These are phyloP conservation scores for Sclerodermus sp. DNA, from an alignment of 2,888 invertebrate genomes.

Conservation along the genomic window DNA sequence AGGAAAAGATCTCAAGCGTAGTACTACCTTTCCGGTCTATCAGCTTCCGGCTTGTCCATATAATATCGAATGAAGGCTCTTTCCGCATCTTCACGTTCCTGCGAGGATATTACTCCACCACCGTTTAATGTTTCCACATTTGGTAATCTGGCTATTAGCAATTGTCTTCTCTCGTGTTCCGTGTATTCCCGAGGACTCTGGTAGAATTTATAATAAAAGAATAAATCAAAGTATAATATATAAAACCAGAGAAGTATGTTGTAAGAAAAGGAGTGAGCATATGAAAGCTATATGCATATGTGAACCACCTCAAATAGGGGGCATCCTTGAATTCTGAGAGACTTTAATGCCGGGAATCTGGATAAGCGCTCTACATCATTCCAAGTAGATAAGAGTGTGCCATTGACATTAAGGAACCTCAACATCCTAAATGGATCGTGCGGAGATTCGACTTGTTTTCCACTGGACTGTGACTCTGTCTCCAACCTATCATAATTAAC, in stretches of 20 bases:
- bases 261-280: no score
- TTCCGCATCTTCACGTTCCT: slow-evolving; percentile 90
- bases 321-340: slow-evolving; percentile 80
- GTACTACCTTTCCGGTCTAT: slow-evolving; percentile 74
- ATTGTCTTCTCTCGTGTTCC: slow-evolving; percentile 84
- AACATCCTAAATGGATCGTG: slow-evolving; percentile 65
- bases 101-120: slow-evolving; percentile 78
- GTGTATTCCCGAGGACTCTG: slow-evolving; percentile 72
- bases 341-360: slow-evolving; percentile 79
- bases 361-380: slow-evolving; percentile 85
- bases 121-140: slow-evolving; percentile 86
- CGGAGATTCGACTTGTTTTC: slow-evolving; percentile 46
- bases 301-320: slow-evolving; percentile 66
- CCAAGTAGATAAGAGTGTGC: slow-evolving; percentile 82
- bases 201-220: no score
- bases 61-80: slow-evolving; percentile 90
- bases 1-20: background rate
- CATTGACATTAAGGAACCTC: slow-evolving; percentile 81
- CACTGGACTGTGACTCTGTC: slow-evolving; percentile 63
- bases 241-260: no score
- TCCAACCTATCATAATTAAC: slow-evolving; percentile 59
- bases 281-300: no score
- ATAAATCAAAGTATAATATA: no score
- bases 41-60: slow-evolving; percentile 83
- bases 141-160: slow-evolving; percentile 85